Evolutionary conservation across 1,140 invertebrate genomes (phyloP).

Genomic region (Polypedilum vanderplanki): DNA sequence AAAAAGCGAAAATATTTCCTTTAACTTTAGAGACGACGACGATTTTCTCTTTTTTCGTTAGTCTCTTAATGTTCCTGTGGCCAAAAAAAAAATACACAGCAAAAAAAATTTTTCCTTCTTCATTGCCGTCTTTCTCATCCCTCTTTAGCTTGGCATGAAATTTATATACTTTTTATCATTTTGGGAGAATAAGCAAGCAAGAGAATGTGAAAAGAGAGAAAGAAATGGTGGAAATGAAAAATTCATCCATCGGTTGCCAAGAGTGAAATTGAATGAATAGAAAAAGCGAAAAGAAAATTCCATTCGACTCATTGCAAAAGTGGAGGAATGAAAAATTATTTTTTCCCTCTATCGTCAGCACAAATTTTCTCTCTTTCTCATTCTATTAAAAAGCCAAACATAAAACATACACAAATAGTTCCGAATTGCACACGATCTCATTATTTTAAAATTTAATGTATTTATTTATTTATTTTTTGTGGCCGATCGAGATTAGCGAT

Average conservation of each 20-base stretch:
- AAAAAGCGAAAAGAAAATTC: not conserved
- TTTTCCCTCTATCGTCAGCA: no score
- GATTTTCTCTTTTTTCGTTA: no score
- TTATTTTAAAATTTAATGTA: not conserved
- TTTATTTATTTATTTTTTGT: conserved; percentile 15
- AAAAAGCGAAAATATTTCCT: no score
- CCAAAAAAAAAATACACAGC: not conserved
- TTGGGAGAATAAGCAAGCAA: not conserved
- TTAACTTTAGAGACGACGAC: no score
- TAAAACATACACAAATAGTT: no score
- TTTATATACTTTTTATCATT: conserved; percentile 5
- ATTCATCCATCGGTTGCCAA: not conserved
- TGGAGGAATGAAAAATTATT: no score
- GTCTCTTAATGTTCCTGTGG: conserved; percentile 7
- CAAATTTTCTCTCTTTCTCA: no score
- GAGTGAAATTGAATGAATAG: not conserved
- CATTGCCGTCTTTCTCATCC: not conserved
- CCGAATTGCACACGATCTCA: not conserved
- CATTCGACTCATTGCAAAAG: no score
- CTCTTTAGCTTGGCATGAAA: not conserved
- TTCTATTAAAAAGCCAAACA: no score
- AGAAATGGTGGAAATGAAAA: not conserved
- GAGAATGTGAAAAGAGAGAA: not conserved
- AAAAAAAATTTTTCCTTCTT: not conserved
- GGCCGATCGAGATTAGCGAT: not conserved